These are phyloP conservation scores for Lepidothrix coronata DNA, from an alignment of 2,113 vertebrate species.

Conservation along the genomic window DNA sequence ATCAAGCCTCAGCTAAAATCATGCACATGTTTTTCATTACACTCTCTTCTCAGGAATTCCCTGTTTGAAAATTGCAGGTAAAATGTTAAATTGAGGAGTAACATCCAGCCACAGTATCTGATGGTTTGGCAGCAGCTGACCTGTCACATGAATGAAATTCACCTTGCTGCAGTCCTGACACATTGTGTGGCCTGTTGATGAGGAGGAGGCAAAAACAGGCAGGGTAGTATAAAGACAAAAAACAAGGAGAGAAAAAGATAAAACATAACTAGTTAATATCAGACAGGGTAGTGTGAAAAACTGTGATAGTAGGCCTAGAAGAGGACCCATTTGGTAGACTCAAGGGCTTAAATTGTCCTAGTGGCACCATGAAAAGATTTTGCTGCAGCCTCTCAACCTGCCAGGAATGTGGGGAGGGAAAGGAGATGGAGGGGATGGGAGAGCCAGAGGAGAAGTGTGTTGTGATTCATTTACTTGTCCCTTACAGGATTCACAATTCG, in stretches of 20 bases:
- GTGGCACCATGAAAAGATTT: neutral
- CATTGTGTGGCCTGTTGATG: neutral
- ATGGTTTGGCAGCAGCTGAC: neutral
- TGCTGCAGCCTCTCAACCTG: neutral
- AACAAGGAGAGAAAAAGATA: neutral
- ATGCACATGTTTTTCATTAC: neutral
- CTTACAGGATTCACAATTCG: neutral
- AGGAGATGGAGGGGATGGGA: neutral
- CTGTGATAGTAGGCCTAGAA: neutral
- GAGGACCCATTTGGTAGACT: neutral
- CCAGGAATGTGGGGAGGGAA: neutral
- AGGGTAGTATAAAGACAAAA: neutral
- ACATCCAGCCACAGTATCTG: neutral
- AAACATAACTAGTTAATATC: neutral
- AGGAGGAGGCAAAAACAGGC: neutral
- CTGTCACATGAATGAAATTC: conserved; percentile 12
- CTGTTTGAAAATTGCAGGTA: neutral
- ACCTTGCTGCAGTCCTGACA: neutral
- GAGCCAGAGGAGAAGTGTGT: neutral
- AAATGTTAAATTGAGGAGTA: neutral
- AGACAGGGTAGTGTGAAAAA: neutral
- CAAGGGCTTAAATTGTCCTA: neutral
- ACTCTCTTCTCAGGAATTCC: neutral
- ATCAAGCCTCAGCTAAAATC: neutral
- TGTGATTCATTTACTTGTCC: neutral